Evolutionary conservation across 1,140 invertebrate species (phyloP).

Genomic region (Aphelinus atriplicis): DNA sequence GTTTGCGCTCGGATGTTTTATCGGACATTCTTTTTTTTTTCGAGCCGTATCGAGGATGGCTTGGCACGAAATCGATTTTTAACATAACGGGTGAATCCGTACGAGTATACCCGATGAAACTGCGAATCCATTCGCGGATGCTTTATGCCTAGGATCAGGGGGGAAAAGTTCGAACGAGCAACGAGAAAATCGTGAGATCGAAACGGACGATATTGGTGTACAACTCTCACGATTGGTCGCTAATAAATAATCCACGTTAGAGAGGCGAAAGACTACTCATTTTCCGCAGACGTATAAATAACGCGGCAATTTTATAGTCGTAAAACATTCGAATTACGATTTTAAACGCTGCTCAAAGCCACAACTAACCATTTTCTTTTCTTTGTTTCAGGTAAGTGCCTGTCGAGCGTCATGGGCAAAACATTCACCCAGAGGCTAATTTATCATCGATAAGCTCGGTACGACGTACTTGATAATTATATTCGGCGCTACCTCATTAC

Average conservation of each 20-base stretch:
- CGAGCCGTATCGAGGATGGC: no score
- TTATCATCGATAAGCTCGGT: conserved; percentile 32
- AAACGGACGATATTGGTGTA: no score
- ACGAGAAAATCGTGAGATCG: no score
- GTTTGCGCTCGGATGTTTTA: conserved; percentile 5
- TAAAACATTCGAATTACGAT: conserved; percentile 10
- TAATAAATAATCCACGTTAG: no score
- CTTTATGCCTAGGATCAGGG: no score
- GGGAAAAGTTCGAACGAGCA: no score
- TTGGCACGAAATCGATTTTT: no score
- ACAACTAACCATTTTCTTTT: conserved; percentile 25
- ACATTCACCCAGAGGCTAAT: conserved; percentile 10
- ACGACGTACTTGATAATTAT: conserved; percentile 15
- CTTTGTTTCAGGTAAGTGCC: conserved; percentile 47
- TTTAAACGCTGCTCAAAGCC: conserved; percentile 7
- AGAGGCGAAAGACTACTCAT: no score
- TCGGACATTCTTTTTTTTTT: not conserved
- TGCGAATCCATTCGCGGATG: no score
- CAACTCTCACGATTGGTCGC: no score
- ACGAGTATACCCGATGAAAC: no score
- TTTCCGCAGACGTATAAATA: conserved; percentile 28
- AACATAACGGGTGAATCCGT: no score
- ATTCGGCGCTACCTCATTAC: conserved; percentile 6
- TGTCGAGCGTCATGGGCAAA: conserved; percentile 15
- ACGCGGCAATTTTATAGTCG: not conserved